Evolutionary conservation across 2,888 invertebrate species (phyloP).

Genomic region (Falcaria lacertinaria): DNA sequence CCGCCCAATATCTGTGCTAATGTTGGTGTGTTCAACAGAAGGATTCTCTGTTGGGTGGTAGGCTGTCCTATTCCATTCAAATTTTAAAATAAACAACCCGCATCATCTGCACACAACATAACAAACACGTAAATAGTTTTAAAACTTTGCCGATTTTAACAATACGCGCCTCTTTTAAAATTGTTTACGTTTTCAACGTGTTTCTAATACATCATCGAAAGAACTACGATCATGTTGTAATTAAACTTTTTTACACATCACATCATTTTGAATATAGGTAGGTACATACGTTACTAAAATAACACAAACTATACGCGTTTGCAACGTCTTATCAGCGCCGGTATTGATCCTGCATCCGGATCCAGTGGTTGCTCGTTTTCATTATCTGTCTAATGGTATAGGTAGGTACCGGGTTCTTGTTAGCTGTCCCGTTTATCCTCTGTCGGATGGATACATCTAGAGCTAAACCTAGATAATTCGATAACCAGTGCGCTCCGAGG

Average conservation of each 20-base stretch:
- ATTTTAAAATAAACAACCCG: neutral
- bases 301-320: neutral
- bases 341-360: neutral
- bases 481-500: constrained; percentile 36
- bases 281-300: no score
- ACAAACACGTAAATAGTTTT: constrained; percentile 7
- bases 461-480: constrained; percentile 21
- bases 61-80: no score
- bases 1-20: neutral
- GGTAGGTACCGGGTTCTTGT: no score
- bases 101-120: no score
- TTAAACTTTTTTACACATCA: constrained; percentile 4
- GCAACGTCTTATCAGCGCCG: neutral
- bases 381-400: no score
- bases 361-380: no score
- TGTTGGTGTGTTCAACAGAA: neutral
- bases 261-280: no score
- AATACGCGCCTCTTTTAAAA: constrained; percentile 33
- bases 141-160: constrained; percentile 7
- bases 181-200: constrained; percentile 41
- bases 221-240: constrained; percentile 21
- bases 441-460: neutral
- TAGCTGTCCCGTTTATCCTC: neutral
- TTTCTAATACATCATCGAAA: constrained; percentile 40
- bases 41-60: no score